A percentile compares a stretch with the other conserved stretches of the same genome.
Evolutionary conservation across 2,888 invertebrate species (phyloP).

Genomic region (Nasonovia ribisnigri): DNA sequence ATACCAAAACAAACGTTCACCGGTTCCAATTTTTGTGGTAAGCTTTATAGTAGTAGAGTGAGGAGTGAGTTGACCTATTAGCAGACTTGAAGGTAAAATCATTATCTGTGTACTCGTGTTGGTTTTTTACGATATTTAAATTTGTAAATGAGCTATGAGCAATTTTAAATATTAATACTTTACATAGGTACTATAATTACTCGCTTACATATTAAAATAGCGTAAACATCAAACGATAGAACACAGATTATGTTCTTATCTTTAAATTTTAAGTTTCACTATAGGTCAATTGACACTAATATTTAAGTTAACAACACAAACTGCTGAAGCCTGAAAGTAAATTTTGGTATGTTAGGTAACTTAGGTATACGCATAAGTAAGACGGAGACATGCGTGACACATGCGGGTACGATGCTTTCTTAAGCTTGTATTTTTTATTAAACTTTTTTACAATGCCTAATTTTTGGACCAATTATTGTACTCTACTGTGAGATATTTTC

Average conservation of each 20-base stretch:
- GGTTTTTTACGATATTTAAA: not conserved
- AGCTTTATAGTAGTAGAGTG: not conserved
- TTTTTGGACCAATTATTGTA: no score
- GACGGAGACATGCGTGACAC: no score
- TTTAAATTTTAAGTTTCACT: not conserved
- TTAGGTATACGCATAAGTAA: no score
- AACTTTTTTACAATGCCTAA: no score
- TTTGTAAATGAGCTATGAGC: not conserved
- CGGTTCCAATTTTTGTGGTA: not conserved
- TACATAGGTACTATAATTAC: not conserved
- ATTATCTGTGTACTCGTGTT: not conserved
- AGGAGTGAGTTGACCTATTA: not conserved
- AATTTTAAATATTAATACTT: not conserved
- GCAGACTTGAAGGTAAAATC: not conserved
- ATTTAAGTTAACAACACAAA: not conserved
- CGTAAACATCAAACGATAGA: not conserved
- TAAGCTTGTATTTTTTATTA: no score
- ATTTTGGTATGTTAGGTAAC: no score
- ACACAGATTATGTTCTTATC: not conserved
- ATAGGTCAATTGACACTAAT: not conserved
- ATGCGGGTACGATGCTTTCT: no score
- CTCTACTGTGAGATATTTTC: no score
- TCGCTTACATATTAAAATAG: not conserved
- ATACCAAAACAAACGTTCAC: not conserved
- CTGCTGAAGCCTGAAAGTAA: not conserved